Evolutionary conservation across 2,888 invertebrate species (phyloP).

Genomic region (Melieria omissa): DNA sequence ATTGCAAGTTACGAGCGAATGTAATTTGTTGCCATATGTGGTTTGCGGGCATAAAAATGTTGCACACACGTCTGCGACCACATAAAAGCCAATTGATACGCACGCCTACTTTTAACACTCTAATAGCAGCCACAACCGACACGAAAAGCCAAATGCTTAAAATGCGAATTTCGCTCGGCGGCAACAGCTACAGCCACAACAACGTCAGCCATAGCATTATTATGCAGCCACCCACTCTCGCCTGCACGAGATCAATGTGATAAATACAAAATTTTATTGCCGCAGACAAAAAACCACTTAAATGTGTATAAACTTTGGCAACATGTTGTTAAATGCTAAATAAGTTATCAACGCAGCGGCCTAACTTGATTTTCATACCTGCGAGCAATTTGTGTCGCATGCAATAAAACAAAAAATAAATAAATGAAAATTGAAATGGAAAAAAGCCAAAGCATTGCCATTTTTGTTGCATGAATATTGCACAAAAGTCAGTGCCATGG

Average conservation of each 20-base stretch:
- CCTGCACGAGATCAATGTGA: constrained; percentile 4
- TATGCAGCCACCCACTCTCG: not conserved
- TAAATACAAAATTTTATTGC: constrained; percentile 27
- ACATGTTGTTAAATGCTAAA: constrained; percentile 27
- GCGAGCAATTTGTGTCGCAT: no score
- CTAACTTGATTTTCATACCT: no score
- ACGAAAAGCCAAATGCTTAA: no score
- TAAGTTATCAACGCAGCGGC: constrained; percentile 24
- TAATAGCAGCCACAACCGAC: no score
- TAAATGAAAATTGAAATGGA: no score
- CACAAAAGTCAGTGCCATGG: no score
- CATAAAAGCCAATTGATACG: constrained; percentile 20
- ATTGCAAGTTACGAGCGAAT: not conserved
- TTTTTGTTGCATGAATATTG: no score
- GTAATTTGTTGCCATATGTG: no score
- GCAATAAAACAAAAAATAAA: no score
- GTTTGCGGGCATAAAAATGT: constrained; percentile 16
- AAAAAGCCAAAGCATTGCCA: no score
- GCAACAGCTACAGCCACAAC: not conserved
- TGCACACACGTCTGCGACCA: not conserved
- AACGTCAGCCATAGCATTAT: not conserved
- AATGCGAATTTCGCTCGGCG: no score
- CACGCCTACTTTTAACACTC: constrained; percentile 20
- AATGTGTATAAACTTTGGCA: constrained; percentile 10
- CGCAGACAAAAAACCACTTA: constrained; percentile 28